phyloP scores from a whole-genome alignment of 2,888 invertebrate species.

The Colostygia pectinataria region DNA sequence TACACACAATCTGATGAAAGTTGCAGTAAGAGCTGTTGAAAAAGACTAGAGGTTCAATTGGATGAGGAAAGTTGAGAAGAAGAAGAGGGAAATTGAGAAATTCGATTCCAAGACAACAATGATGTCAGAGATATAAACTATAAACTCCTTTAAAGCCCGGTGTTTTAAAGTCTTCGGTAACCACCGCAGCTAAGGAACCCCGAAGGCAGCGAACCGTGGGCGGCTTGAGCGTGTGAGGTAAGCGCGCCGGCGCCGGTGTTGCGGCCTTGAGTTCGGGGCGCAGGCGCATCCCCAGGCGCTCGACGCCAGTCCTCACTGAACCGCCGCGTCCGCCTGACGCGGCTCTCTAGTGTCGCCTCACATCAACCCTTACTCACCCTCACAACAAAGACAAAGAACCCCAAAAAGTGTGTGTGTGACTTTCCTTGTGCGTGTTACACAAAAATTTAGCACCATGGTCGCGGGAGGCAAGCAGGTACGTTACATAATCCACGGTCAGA shows the following conservation, averaged over 20 bases:
- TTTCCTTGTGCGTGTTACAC: constrained; percentile 61
- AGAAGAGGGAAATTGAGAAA: too few species aligned
- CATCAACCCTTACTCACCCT: constrained; percentile 37
- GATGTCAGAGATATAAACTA: too few species aligned
- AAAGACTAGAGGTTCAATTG: too few species aligned
- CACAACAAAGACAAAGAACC: constrained; percentile 34
- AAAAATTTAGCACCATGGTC: constrained; percentile 67
- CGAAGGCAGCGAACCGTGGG: constrained; percentile 37
- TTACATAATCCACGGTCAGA: constrained; percentile 40
- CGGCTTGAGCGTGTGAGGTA: constrained; percentile 40
- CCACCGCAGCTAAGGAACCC: constrained; percentile 26
- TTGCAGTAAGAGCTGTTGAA: too few species aligned
- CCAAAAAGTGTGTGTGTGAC: constrained; percentile 60
- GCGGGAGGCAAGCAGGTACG: constrained; percentile 82
- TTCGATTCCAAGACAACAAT: too few species aligned
- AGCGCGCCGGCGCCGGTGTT: constrained; percentile 38
- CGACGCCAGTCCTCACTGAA: constrained; percentile 69
- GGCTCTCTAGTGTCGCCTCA: constrained; percentile 63
- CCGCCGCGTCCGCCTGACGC: constrained; percentile 80
- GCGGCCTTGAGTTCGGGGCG: constrained; percentile 55
- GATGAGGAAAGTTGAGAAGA: too few species aligned
- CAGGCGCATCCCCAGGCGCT: constrained; percentile 54
- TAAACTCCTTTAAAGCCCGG: too few species aligned
- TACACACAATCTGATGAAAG: too few species aligned
- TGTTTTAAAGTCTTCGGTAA: constrained; percentile 14